phyloP scores from a whole-genome alignment of 2,888 invertebrate genomes.

The Diplolepis rosae region DNA sequence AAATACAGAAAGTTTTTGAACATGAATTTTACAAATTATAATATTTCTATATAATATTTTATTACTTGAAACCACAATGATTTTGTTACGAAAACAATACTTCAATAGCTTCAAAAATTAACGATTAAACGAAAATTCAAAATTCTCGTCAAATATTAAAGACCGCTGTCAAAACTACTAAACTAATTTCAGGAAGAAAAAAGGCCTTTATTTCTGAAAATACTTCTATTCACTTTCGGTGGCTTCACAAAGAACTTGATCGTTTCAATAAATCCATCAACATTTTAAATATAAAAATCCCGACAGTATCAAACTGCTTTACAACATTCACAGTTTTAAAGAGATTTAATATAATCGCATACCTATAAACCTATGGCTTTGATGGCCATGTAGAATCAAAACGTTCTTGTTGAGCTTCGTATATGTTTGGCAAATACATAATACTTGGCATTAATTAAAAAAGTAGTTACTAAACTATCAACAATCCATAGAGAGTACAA shows the following conservation, averaged over 20 bases:
- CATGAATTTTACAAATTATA: too few relatives aligned
- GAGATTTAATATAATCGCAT: slow-evolving; percentile 17
- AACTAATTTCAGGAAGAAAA: background rate
- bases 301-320: slow-evolving; percentile 13
- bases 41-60: too few relatives aligned
- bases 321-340: slow-evolving; percentile 29
- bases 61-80: too few relatives aligned
- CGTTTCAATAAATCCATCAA: slow-evolving; percentile 14
- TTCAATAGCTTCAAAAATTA: too few relatives aligned
- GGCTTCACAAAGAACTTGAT: slow-evolving; percentile 21
- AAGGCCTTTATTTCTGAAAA: slow-evolving; percentile 35
- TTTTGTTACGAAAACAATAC: too few relatives aligned
- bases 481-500: slow-evolving; percentile 39
- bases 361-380: slow-evolving; percentile 14
- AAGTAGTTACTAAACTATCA: slow-evolving; percentile 37
- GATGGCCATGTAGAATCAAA: background rate
- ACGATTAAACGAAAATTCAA: background rate
- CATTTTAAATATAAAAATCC: background rate
- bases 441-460: slow-evolving; percentile 17
- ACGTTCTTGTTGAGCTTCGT: background rate
- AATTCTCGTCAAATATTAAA: background rate
- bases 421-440: background rate
- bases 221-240: slow-evolving; percentile 38
- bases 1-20: too few relatives aligned
- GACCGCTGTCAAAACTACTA: background rate